Evolutionary conservation across 2,797 vertebrate species (phyloP), one percentile per base, ranked within the genome.

Genomic region (Hyperoplus immaculatus): DNA sequence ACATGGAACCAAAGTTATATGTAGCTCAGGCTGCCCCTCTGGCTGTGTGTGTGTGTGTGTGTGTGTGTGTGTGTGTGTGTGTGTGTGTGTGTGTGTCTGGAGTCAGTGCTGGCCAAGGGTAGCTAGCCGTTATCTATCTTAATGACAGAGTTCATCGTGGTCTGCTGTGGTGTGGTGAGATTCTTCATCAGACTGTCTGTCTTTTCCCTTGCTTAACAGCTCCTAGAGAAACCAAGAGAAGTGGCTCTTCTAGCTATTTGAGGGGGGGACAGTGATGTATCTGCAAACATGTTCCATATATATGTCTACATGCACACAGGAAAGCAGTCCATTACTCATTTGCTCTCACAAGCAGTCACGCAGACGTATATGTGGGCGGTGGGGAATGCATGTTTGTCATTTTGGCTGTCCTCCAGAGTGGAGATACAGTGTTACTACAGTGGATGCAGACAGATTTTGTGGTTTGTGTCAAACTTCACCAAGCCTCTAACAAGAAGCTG

Each of bases 101-200:
- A 80, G 80, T 75, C 79, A 39, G 50, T 46, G 60, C 70, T 5
- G 85, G 75, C 80, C 76, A 43, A 42, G 73, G 69, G 72, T 79
- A 87, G 77, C 80, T 69, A 82, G 67, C 72, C 55, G 78, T 75
- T 75, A 88, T 91, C 70, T 77, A 15, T 90, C 76, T 87, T 88
- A 94, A 93, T 93, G 90, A 91, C 72, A 91, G 89, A 86, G 87
- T 90, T 88, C 83, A 75, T 74, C 67, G 84, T 83, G 76, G 79
- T 74, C 55, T 13, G 60, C 70, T 80, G 85, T 54, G 81, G 66
- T 84, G 87, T 36, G 88, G 88, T 79, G 69, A 86, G 66, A 63
- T 67, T 74, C 80, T 72, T 72, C 75, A 74, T 83, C 88, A 88
- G 89, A 89, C 91, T 87, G 77, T 83, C 82, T 91, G 91, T 89